phyloP scores from a whole-genome alignment of 1,140 invertebrate species.

The Sycobia sp. region DNA sequence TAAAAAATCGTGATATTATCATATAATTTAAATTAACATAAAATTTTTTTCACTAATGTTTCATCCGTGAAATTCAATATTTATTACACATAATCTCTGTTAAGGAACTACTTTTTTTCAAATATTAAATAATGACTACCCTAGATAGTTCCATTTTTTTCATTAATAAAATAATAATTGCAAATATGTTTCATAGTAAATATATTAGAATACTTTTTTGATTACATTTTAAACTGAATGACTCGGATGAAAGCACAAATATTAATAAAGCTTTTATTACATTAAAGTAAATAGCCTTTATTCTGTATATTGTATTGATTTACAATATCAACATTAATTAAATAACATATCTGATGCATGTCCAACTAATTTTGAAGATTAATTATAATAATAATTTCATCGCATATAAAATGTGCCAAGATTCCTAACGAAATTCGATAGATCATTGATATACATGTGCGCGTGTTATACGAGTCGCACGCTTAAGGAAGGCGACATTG shows the following conservation, averaged over 20 bases:
- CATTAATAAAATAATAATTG: too few species aligned
- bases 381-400: conserved; percentile 24
- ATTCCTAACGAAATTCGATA: too few species aligned
- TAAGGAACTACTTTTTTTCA: too few species aligned
- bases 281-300: conserved; percentile 39
- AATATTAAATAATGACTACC: neutral
- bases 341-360: conserved; percentile 23
- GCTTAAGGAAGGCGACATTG: conserved; percentile 62
- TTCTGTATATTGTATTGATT: conserved; percentile 32
- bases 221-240: conserved; percentile 1
- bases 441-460: conserved; percentile 10
- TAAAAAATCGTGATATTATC: conserved; percentile 31
- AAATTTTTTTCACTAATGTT: conserved; percentile 17
- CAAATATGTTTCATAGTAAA: too few species aligned
- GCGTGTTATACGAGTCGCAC: conserved; percentile 39
- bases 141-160: conserved; percentile 10
- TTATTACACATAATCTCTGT: neutral
- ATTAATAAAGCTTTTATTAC: conserved; percentile 33
- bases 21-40: conserved; percentile 27
- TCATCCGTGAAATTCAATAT: conserved; percentile 23
- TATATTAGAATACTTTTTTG: too few species aligned
- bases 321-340: conserved; percentile 35
- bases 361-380: conserved; percentile 10
- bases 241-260: conserved; percentile 24
- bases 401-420: conserved; percentile 2